These are phyloP conservation scores for Sturnus vulgaris DNA, from an alignment of 2,113 vertebrate genomes.

Conservation along the genomic window DNA sequence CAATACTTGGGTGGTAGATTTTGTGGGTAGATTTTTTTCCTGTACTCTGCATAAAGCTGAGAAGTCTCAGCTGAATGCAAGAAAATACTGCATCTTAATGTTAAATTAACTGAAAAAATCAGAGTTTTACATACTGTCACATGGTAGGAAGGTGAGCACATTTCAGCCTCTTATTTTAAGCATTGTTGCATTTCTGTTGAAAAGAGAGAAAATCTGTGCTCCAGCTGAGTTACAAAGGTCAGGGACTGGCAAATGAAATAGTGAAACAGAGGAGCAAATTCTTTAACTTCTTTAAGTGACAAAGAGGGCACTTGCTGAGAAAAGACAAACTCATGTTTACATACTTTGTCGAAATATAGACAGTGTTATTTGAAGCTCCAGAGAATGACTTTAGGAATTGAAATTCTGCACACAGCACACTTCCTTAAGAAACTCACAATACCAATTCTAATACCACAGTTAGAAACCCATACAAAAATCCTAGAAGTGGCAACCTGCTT, in stretches of 20 bases:
- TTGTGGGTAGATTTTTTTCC: background rate
- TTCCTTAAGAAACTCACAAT: background rate
- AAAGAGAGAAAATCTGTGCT: background rate
- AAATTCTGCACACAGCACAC: background rate
- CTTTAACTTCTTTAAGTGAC: background rate
- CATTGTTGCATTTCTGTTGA: background rate
- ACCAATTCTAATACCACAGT: background rate
- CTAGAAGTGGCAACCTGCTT: background rate
- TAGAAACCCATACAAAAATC: background rate
- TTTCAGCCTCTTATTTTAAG: background rate
- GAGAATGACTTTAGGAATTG: background rate
- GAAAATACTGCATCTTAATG: background rate
- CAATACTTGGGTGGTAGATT: background rate
- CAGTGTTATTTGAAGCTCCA: background rate
- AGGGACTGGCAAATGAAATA: background rate
- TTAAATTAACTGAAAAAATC: background rate
- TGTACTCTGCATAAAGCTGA: background rate
- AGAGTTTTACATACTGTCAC: background rate
- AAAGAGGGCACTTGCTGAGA: background rate
- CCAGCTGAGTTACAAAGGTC: background rate
- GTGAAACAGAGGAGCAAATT: background rate
- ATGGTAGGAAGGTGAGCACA: background rate
- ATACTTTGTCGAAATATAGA: background rate
- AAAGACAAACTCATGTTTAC: background rate
- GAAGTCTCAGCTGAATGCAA: background rate